A percentile compares a stretch with the other conserved stretches of the same genome.
Conservation (phyloP, 2,797 vertebrate genomes). For the Squalus acanthias region DNA sequence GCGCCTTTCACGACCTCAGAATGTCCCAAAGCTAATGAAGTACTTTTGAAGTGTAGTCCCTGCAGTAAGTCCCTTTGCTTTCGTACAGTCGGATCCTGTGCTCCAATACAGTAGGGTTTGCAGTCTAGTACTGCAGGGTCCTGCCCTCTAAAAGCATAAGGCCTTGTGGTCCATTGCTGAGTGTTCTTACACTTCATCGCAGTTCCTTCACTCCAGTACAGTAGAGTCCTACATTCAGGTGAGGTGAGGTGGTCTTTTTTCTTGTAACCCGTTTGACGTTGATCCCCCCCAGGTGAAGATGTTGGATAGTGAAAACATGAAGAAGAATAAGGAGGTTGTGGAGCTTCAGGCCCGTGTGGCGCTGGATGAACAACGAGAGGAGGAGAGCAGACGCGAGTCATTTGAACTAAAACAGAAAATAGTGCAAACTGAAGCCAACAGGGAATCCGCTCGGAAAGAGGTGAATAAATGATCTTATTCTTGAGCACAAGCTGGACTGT, state of each 20-base stretch:
- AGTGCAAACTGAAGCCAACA: constrained; percentile 63
- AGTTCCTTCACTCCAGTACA: neutral
- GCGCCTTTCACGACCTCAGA: neutral
- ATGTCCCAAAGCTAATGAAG: neutral
- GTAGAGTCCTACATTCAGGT: neutral
- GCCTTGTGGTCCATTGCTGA: neutral
- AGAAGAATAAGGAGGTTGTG: constrained; percentile 67
- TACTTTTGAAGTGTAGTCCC: neutral
- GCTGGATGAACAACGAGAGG: constrained; percentile 75
- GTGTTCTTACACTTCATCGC: neutral
- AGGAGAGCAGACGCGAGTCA: constrained; percentile 68
- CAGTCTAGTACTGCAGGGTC: neutral
- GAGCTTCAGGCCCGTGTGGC: constrained; percentile 75
- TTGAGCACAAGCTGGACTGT: too few species aligned
- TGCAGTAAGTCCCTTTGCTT: neutral
- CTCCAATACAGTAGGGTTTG: neutral
- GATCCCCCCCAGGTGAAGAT: constrained; percentile 70
- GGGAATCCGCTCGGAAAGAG: constrained; percentile 73
- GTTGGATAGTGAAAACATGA: constrained; percentile 75
- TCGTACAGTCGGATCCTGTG: neutral
- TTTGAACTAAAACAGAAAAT: constrained; percentile 74
- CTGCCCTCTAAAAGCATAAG: neutral
- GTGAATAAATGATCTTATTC: constrained; percentile 50
- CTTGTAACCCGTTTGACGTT: neutral
- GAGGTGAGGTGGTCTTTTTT: neutral